Evolutionary conservation across 2,888 invertebrate species (phyloP).

Genomic region (Lutraria lutraria): DNA sequence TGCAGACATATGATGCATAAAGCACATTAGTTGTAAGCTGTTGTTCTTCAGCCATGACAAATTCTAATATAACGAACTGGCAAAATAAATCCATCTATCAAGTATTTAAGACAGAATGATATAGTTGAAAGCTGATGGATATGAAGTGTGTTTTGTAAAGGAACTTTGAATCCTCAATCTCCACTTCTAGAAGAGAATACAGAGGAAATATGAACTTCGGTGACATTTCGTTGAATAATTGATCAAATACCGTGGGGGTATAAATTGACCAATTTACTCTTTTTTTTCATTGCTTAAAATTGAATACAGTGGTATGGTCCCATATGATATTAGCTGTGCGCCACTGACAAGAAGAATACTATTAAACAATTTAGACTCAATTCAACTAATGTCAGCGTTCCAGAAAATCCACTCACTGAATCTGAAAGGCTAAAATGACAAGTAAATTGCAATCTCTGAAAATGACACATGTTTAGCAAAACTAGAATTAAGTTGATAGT

Average conservation of each 20-base stretch:
- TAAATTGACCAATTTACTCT: constrained; percentile 14
- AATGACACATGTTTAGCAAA: constrained; percentile 25
- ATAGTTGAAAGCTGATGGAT: neutral
- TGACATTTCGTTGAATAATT: neutral
- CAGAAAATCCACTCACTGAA: neutral
- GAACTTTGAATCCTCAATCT: neutral
- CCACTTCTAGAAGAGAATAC: neutral
- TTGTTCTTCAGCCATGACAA: neutral
- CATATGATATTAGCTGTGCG: neutral
- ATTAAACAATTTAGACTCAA: constrained; percentile 19
- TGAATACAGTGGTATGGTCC: neutral
- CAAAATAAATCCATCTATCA: neutral
- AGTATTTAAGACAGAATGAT: neutral
- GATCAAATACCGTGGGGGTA: neutral
- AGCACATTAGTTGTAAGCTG: neutral
- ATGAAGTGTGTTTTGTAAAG: neutral
- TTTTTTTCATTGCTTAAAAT: constrained; percentile 3
- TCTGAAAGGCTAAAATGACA: neutral
- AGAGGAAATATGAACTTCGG: neutral
- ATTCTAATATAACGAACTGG: neutral
- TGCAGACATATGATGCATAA: neutral
- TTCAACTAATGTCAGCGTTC: constrained; percentile 22
- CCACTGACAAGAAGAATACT: neutral
- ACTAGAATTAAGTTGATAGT: constrained; percentile 22
- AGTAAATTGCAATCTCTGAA: constrained; percentile 22